Evolutionary conservation across 2,113 vertebrate genomes (phyloP), one percentile per base, ranked within the genome.

Genomic region (Brienomyrus longianalis): DNA sequence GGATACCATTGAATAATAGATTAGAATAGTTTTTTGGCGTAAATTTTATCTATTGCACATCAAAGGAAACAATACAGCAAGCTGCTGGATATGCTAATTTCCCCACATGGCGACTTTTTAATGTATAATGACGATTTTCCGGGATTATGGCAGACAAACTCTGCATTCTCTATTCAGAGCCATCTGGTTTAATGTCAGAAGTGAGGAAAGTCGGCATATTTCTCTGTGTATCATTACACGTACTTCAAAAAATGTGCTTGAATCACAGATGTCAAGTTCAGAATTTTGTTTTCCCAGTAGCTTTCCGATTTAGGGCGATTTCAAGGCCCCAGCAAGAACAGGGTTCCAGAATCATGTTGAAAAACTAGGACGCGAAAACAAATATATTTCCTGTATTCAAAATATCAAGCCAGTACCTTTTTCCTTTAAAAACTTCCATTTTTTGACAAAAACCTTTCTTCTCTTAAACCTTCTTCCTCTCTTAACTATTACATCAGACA

Each of bases 1-100:
- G 74, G 35, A 80, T 80, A 80, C 1, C 74, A 80, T 80, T 80
- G 74, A 80, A 80, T 85, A 50, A 85, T 85, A n/a, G 83, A 85
- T 50, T n/a, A 27, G 48, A 51, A 51, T 27, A 9, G 45, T 48
- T 48, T 86, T 48, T 31, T 50, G 45, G 45, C 45, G 27, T 86
- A 2, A 51, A 48, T 86, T 86, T 86, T 10, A 86, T 6, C 83
- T 10, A n/a, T 23, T 27, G 21, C 23, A 50, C 83, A 85, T 85
- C 83, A 50, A 47, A 86, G 45, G 10, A 50, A 50, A 27, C 23
- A 86, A 86, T 27, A 86, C n/a, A 0, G 21, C 43, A 48, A 48
- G n/a, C 47, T 48, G 45, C 45, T 45, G 45, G 43, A 50, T 50
- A 47, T 85, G 47, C 83, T 47, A 85, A 85, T 85, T 48, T 85